Evolutionary conservation across 2,888 invertebrate species (phyloP).

Genomic region (Hyalella azteca): DNA sequence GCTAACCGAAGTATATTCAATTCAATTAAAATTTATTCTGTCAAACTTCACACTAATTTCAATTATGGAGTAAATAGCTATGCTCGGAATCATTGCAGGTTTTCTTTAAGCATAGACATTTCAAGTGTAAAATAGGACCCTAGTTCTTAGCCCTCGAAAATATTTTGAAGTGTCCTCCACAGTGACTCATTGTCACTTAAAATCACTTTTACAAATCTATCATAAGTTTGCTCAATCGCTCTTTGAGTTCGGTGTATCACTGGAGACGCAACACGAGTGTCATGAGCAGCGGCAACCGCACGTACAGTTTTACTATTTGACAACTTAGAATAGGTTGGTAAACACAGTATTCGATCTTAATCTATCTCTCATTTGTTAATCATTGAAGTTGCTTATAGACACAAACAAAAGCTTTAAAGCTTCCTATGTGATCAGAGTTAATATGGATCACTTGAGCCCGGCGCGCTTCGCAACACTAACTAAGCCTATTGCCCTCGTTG

Average conservation of each 20-base stretch:
- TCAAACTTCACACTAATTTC: too few species aligned
- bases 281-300: not conserved
- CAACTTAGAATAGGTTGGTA: constrained; percentile 28
- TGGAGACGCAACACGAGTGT: not conserved
- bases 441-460: constrained; percentile 15
- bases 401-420: constrained; percentile 22
- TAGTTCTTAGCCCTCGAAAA: too few species aligned
- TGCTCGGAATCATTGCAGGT: too few species aligned
- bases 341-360: constrained; percentile 12
- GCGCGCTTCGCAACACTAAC: not conserved
- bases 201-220: not conserved
- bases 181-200: too few species aligned
- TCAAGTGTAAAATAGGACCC: too few species aligned
- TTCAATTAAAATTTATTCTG: too few species aligned
- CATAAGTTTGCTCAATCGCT: not conserved
- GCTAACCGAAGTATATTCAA: too few species aligned
- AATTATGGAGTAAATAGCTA: too few species aligned
- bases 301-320: constrained; percentile 20
- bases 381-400: constrained; percentile 20
- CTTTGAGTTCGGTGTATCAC: not conserved
- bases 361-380: constrained; percentile 27
- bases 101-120: too few species aligned
- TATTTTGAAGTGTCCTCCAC: too few species aligned
- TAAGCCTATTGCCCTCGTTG: not conserved
- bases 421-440: constrained; percentile 7